phyloP scores from a whole-genome alignment of 2,113 vertebrate genomes.

The Ammospiza nelsoni region DNA sequence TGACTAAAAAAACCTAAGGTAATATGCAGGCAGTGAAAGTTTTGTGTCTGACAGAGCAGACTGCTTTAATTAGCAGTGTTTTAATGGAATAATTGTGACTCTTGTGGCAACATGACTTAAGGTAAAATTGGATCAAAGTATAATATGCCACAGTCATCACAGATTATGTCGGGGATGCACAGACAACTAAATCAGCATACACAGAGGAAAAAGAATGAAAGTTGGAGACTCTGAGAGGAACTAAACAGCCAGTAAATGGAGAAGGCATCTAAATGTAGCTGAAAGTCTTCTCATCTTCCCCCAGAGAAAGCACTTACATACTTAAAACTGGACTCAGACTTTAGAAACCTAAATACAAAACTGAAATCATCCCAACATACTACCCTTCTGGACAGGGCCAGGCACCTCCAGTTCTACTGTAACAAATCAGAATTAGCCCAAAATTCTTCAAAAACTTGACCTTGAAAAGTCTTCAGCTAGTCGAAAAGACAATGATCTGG shows the following conservation, averaged over 20 bases:
- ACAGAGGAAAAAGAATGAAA: neutral
- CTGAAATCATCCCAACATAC: neutral
- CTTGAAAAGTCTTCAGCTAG: neutral
- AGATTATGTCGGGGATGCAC: neutral
- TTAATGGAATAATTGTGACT: neutral
- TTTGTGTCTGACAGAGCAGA: neutral
- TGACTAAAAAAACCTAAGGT: neutral
- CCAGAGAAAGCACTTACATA: neutral
- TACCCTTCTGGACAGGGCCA: neutral
- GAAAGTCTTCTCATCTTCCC: neutral
- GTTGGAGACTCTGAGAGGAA: neutral
- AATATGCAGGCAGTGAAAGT: neutral
- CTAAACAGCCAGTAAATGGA: neutral
- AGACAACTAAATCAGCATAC: neutral
- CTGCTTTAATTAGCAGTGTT: neutral
- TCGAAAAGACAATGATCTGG: neutral
- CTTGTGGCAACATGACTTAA: neutral
- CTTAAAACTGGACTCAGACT: neutral
- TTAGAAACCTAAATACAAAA: neutral
- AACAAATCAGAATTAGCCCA: neutral
- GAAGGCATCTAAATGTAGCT: neutral
- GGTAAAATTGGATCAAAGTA: neutral
- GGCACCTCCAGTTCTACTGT: neutral
- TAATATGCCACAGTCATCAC: neutral
- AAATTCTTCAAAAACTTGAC: neutral